Base-by-base conservation (phyloP, 2,113 vertebrate species). In the Calonectris borealis region DNA sequence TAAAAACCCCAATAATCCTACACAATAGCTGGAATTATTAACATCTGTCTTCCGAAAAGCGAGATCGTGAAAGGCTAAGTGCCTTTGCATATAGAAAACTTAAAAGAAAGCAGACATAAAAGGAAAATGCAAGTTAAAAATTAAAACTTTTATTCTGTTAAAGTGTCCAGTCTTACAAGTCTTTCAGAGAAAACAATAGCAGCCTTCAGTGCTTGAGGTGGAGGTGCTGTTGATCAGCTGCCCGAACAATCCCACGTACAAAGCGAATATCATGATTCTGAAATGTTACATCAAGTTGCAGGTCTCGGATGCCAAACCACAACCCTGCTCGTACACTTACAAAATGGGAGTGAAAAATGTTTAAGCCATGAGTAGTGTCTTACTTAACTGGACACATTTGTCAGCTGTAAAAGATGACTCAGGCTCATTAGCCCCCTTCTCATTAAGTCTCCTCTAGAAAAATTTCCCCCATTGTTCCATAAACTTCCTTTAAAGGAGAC, bases 91-190 rank as follows among this genome's bases (percentile, higher is more conserved):
- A n/a, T 11, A 83, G 60, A 32, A 75, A 83, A 64, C 51, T 42
- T 36, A 40, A 46, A 85, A 90, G 40, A 90, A 92, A 79, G 70
- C 21, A 95, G 71, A 62, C 84, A 77, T 16, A 38, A 72, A 73
- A 89, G 57, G 75, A 85, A 87, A 95, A 89, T 18, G 69, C 36
- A 89, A 95, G 87, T 95, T 29, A 90, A 89, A 96, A 95, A 83
- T 80, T 58, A 34, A 24, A 76, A 69, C 24, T 90, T 97, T 97
- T 96, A 96, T 97, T 97, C 87, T 62, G 54, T 86, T 90, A 10
- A 90, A 95, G 94, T 91, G 94, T 91, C 88, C 86, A 83, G 81
- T 89, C n/a, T 20, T 93, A 97, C 95, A 97, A 79, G 64, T 88
- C 84, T 83, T 49, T 70, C 89, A 62, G 71, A 94, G 89, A 69